These are phyloP conservation scores for cattle (Bos taurus) DNA, from an alignment of 2,113 vertebrate species.

Conservation along the genomic window ARS-UCD2.0 NC_037332.1:115802501-115803000, in stretches of 20 bases:
- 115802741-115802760: conserved; percentile 80
- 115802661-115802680: background rate
- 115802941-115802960: conserved; percentile 85
- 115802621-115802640: background rate
- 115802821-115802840: conserved; percentile 79
- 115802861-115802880: conserved; percentile 75
- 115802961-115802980: conserved; percentile 68
- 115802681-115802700: conserved; percentile 74
- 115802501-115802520: background rate
- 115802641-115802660: conserved; percentile 22
- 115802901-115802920: conserved; percentile 94
- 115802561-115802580: background rate
- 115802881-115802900: conserved; percentile 89
- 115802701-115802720: conserved; percentile 89
- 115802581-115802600: background rate
- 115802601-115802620: conserved; percentile 6
- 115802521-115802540: conserved; percentile 15
- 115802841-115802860: conserved; percentile 81
- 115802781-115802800: conserved; percentile 84
- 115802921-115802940: conserved; percentile 86
- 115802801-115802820: conserved; percentile 81
- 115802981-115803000: conserved; percentile 34
- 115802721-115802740: conserved; percentile 62
- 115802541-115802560: background rate
- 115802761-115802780: conserved; percentile 83